A percentile compares a stretch with the other conserved stretches of the same genome.
These are phyloP conservation scores for Ips nitidus DNA, from an alignment of 1,140 invertebrate genomes.

Conservation along the genomic window DNA sequence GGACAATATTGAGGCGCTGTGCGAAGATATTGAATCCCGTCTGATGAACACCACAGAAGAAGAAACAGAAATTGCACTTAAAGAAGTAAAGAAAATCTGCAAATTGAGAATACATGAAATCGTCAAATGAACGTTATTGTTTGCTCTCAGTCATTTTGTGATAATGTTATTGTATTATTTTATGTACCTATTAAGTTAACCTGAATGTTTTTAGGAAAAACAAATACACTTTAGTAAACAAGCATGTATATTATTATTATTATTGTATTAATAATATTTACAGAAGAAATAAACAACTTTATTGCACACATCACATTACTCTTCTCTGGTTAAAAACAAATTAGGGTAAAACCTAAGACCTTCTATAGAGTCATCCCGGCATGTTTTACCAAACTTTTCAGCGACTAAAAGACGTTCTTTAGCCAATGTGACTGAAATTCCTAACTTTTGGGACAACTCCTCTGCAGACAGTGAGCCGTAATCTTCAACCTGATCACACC, in stretches of 20 bases:
- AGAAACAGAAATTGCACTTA: constrained; percentile 62
- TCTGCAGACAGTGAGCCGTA: constrained; percentile 77
- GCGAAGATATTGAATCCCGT: constrained; percentile 58
- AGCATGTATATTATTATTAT: constrained; percentile 25
- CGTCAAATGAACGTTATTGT: constrained; percentile 42
- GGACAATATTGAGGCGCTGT: constrained; percentile 65
- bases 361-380: constrained; percentile 92
- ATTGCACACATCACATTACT: constrained; percentile 16
- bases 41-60: constrained; percentile 57
- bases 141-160: not conserved
- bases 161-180: not conserved
- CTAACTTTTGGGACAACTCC: constrained; percentile 77
- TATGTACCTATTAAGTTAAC: not conserved
- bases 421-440: constrained; percentile 85
- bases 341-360: constrained; percentile 92
- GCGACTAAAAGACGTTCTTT: constrained; percentile 82
- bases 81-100: constrained; percentile 72
- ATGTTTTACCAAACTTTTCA: constrained; percentile 82
- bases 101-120: constrained; percentile 61
- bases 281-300: not conserved
- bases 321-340: constrained; percentile 62
- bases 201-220: constrained; percentile 21
- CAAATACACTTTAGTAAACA: constrained; percentile 8
- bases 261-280: constrained; percentile 17
- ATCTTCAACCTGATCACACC: constrained; percentile 65